Evolutionary conservation across 2,888 invertebrate species (phyloP), one percentile per base, ranked within the genome.

Genomic region (Tipula unca): DNA sequence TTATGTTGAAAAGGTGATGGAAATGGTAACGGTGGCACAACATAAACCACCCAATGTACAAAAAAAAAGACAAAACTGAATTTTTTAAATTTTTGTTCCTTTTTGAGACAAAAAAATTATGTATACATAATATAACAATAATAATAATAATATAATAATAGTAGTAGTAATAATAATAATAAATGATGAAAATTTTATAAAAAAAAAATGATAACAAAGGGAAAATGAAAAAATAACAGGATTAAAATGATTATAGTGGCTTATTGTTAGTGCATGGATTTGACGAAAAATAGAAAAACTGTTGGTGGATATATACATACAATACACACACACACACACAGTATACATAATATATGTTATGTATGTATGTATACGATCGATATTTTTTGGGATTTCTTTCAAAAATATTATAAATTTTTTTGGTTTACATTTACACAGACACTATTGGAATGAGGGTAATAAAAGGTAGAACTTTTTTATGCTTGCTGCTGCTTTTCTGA

Each of bases 221-320:
- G 69, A 69, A 69, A 69, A 69, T 69, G 69, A 25, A 20, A 48
- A 69, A 69, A 69, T 69, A 69, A 69, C 69, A 69, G 69, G 69
- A 69, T 69, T 69, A 69, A 69, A 69, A 69, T 69, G 69, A 25
- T 69, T 69, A 69, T 69, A 69, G 69, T 69, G 69, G 69, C 69
- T 69, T 69, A 69, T 25, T 69, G 69, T 69, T 69, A 69, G 69
- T 69, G 69, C 69, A 69, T 69, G 69, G 69, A 69, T 69, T 69
- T 69, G 69, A 69, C 25, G 25, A 69, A 25, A 69, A 69, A 25
- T 69, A 69, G 69, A 10, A 69, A 69, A 69, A 69, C 69, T 69
- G 20, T 25, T 69, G 8, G 25, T 69, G 10, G 25, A 54, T 54
- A 17, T 5, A 69, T 48, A 48, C 39, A 69, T 25, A 10, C 69